Percentiles rank a stretch among this genome's conserved stretches.
Evolutionary conservation across 2,888 invertebrate species (phyloP).

Genomic region (Muschampia plurimacula): DNA sequence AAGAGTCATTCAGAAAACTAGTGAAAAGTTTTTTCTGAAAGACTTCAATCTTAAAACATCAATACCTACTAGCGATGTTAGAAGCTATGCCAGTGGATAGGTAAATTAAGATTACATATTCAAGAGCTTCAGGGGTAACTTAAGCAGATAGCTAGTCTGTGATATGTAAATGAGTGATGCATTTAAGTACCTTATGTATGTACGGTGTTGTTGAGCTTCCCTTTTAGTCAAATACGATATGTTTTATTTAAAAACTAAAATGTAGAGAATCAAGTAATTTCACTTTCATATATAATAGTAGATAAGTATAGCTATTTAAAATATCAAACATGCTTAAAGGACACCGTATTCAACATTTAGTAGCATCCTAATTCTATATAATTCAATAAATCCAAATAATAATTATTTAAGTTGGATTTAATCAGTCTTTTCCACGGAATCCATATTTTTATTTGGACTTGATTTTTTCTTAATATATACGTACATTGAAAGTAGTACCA

Average conservation of each 20-base stretch:
- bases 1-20: not conserved
- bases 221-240: slow-evolving; percentile 13
- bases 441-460: too few species aligned
- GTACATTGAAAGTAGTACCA: too few species aligned
- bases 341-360: too few species aligned
- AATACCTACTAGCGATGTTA: slow-evolving; percentile 39
- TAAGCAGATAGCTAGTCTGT: slow-evolving; percentile 41
- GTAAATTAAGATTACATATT: slow-evolving; percentile 47
- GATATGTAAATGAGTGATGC: slow-evolving; percentile 46
- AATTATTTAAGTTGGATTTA: too few species aligned
- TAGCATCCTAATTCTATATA: too few species aligned
- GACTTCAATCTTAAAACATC: slow-evolving; percentile 26
- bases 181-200: slow-evolving; percentile 32
- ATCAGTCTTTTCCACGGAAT: too few species aligned
- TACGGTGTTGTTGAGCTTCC: slow-evolving; percentile 18
- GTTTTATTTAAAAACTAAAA: slow-evolving; percentile 4
- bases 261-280: too few species aligned
- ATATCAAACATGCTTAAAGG: too few species aligned
- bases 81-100: slow-evolving; percentile 33
- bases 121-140: slow-evolving; percentile 41
- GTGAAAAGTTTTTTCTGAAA: slow-evolving; percentile 5
- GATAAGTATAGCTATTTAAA: too few species aligned
- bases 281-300: too few species aligned
- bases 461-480: too few species aligned
- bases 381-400: too few species aligned